Base-by-base conservation (phyloP, 2,113 vertebrate species). In the Microtus pennsylvanicus region DNA sequence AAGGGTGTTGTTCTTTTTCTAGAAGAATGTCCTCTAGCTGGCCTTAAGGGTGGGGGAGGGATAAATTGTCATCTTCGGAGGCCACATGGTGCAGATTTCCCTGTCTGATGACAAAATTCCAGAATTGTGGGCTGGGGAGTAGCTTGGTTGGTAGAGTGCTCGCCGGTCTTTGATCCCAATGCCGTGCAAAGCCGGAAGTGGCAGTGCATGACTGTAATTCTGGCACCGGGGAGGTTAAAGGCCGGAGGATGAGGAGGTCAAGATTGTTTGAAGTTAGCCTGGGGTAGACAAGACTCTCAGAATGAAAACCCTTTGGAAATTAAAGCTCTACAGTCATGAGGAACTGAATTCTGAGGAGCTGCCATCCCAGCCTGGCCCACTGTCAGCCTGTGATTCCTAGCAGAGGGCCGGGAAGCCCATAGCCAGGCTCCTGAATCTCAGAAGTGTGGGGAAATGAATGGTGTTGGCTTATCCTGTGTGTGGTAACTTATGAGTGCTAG, bases 181-280 rank as follows among this genome's bases (percentile, higher is more conserved):
- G 21, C 63, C 45, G 28, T 5, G 3, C 26, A 67, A 38, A 45
- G 28, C 16, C 28, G 21, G 38, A 38, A 63, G 38, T 1, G 4
- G 26, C 0, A 0, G 61, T 33, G 7, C 26, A 45, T 0, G 3
- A 7, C n/a, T 45, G 38, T 65, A 30, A 85, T 45, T 22, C 22
- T 45, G 42, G 74, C 74, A 38, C 1, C 28, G n/a, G n/a, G 74
- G 74, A 42, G n/a, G 74, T 24, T 24, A 42, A 24, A 75, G 74
- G 22, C 74, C 45, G 74, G 74, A 76, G 74, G 13, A 76, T 13
- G 22, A 13, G 24, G 74, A 42, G 74, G 11, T 76, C 24, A 26
- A 13, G 74, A 45, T 38, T 38, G 70, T 38, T 72, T 38, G 69
- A n/a, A 70, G 69, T 70, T 70, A 70, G 69, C 69, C 13, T 70